Percentiles rank a stretch among this genome's conserved stretches.
phyloP scores from a whole-genome alignment of 2,888 invertebrate species.

The Dioctria linearis region DNA sequence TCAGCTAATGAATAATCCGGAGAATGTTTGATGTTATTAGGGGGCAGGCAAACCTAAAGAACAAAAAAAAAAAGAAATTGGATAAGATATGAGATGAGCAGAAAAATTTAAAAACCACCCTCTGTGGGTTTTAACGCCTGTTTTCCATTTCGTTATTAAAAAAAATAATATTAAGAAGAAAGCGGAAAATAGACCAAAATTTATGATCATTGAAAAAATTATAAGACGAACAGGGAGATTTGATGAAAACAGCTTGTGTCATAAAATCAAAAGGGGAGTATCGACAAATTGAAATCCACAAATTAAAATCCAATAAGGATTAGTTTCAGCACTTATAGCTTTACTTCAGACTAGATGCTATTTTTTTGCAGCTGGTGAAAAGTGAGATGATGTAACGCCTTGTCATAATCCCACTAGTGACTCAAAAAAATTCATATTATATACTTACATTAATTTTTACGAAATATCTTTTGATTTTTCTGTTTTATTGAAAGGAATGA shows the following conservation, averaged over 20 bases:
- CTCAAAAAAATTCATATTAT: too few relatives aligned
- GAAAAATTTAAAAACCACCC: constrained; percentile 22
- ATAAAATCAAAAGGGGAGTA: constrained; percentile 21
- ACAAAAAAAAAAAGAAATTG: constrained; percentile 7
- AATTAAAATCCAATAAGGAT: constrained; percentile 41
- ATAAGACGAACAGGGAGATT: constrained; percentile 17
- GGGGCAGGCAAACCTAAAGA: constrained; percentile 17
- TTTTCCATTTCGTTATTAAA: constrained; percentile 44
- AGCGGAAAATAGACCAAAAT: constrained; percentile 5
- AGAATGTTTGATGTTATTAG: constrained; percentile 3
- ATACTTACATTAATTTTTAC: too few relatives aligned
- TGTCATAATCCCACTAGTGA: too few relatives aligned
- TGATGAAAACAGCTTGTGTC: constrained; percentile 23
- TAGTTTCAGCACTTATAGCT: not conserved
- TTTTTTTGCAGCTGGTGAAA: too few relatives aligned
- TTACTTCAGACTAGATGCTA: too few relatives aligned
- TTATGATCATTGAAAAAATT: constrained; percentile 15
- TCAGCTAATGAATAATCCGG: constrained; percentile 39
- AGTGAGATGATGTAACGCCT: too few relatives aligned
- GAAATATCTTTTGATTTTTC: too few relatives aligned
- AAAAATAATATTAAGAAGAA: not conserved
- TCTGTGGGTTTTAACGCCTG: constrained; percentile 22
- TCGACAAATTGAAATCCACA: constrained; percentile 14
- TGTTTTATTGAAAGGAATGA: too few relatives aligned
- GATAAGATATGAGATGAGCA: constrained; percentile 11